These are phyloP conservation scores for Nesidiocoris tenuis DNA, from an alignment of 2,888 invertebrate species.

Conservation along the genomic window DNA sequence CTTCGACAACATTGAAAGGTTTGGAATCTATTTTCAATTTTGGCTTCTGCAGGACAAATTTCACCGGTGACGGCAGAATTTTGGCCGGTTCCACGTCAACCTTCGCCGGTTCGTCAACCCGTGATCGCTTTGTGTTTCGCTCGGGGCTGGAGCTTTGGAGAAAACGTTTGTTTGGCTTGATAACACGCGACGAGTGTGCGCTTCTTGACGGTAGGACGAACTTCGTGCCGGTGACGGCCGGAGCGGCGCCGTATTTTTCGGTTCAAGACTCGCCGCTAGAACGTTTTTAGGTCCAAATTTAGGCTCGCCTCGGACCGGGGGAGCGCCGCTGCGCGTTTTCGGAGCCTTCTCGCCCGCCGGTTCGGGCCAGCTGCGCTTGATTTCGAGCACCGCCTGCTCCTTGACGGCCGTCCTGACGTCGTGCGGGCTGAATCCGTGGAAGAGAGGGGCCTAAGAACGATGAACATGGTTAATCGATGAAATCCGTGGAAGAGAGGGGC, in stretches of 20 bases:
- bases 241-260: constrained; percentile 1
- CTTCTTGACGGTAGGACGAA: constrained; percentile 79
- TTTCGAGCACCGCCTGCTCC: constrained; percentile 1
- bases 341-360: neutral
- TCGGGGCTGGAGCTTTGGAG: constrained; percentile 62
- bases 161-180: constrained; percentile 84
- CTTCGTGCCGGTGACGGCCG: constrained; percentile 54
- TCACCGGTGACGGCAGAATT: constrained; percentile 51
- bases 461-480: constrained; percentile 16
- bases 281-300: neutral
- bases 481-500: constrained; percentile 56
- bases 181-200: constrained; percentile 80
- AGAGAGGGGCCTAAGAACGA: constrained; percentile 54
- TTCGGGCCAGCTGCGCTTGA: constrained; percentile 8
- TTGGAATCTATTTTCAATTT: constrained; percentile 61
- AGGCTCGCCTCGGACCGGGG: neutral
- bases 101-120: constrained; percentile 11
- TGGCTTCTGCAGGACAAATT: constrained; percentile 69
- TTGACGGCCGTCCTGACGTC: constrained; percentile 46
- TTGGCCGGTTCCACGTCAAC: neutral
- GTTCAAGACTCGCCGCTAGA: neutral
- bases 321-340: neutral
- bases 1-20: constrained; percentile 57
- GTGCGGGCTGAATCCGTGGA: constrained; percentile 55
- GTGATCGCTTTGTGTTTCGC: constrained; percentile 30